These are phyloP conservation scores for Lynx canadensis DNA, from an alignment of 2,113 vertebrate genomes.

Conservation along the genomic window DNA sequence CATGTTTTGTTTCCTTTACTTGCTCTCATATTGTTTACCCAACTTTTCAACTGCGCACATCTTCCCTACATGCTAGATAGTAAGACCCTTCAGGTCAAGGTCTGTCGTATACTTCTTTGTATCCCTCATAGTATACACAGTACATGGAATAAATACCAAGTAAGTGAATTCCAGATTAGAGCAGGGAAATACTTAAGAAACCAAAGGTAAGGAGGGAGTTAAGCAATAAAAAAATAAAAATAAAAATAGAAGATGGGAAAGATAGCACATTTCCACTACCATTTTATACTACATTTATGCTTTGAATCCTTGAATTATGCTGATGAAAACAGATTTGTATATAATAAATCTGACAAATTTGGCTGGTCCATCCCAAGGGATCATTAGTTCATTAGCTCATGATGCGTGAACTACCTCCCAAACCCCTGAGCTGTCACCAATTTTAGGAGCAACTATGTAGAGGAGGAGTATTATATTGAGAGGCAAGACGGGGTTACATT, in stretches of 20 bases:
- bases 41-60: not conserved
- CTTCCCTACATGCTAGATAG: not conserved
- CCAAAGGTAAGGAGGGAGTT: not conserved
- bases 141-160: not conserved
- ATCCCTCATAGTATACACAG: not conserved
- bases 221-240: not conserved
- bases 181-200: not conserved
- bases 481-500: not conserved
- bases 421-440: not conserved
- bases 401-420: not conserved
- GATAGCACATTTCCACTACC: not conserved
- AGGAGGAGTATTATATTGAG: not conserved
- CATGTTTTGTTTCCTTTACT: slow-evolving; percentile 5
- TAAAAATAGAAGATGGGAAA: not conserved
- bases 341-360: not conserved
- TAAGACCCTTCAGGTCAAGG: not conserved
- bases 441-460: not conserved
- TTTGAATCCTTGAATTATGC: not conserved
- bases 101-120: not conserved
- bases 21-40: not conserved
- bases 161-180: not conserved
- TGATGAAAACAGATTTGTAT: not conserved
- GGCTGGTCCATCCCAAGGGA: not conserved
- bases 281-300: not conserved
- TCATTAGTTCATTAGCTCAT: not conserved